Evolutionary conservation across 2,888 invertebrate genomes (phyloP).

Genomic region (Sarcophaga variegata): DNA sequence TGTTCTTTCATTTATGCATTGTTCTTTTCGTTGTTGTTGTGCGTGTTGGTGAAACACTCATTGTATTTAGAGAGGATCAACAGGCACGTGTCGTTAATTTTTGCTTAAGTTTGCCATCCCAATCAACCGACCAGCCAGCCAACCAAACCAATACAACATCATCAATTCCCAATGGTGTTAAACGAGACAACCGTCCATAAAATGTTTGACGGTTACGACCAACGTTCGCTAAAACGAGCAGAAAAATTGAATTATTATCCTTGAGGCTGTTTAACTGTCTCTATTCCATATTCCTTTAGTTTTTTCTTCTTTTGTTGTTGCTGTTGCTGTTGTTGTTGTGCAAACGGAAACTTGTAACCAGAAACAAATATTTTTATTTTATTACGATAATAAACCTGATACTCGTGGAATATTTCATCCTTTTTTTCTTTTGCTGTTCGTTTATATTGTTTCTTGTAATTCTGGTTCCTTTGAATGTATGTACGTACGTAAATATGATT

Average conservation of each 20-base stretch:
- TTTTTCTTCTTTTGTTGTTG: too few species aligned
- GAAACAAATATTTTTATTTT: conserved; percentile 79
- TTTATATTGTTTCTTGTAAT: conserved; percentile 24
- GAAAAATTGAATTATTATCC: conserved; percentile 80
- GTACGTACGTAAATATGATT: neutral
- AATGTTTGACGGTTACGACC: conserved; percentile 53
- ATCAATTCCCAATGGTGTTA: conserved; percentile 72
- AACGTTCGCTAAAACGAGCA: conserved; percentile 76
- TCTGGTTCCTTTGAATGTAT: conserved; percentile 19
- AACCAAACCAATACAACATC: conserved; percentile 58
- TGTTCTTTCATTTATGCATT: conserved; percentile 57
- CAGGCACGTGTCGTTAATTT: conserved; percentile 74
- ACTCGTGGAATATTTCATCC: conserved; percentile 49
- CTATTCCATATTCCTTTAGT: neutral
- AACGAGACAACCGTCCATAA: conserved; percentile 55
- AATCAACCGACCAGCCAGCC: neutral
- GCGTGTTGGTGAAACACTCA: conserved; percentile 14
- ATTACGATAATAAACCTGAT: conserved; percentile 74
- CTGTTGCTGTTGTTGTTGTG: conserved; percentile 35
- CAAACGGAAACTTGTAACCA: conserved; percentile 74
- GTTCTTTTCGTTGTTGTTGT: conserved; percentile 47
- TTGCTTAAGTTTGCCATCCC: conserved; percentile 15
- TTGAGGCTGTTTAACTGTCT: conserved; percentile 75
- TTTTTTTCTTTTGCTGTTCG: conserved; percentile 12
- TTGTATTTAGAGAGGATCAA: conserved; percentile 71